Evolutionary conservation across 2,888 invertebrate genomes (phyloP), one percentile per base, ranked within the genome.

Genomic region (Invenusta paracnida): DNA sequence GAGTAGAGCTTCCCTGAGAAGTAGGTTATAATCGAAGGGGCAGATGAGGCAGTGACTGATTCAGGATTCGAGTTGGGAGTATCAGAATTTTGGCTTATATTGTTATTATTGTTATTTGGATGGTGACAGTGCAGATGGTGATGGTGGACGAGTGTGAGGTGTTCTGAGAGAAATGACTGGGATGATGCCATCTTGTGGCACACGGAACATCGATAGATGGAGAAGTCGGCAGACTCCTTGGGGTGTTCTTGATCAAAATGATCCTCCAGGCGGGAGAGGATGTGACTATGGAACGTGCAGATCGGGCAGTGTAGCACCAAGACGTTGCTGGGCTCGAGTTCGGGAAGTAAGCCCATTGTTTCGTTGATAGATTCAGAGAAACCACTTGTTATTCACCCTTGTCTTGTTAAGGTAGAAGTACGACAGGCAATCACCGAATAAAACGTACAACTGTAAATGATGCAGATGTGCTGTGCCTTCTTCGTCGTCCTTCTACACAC

Each of bases 181-280:
- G 67, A 84, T 28, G 84, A 84, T 17, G 84, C 84, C 25, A 84
- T 67, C 48, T 84, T 84, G 67, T 84, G 84, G 29, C 84, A 84
- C 25, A 84, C 67, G 17, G 84, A 66, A 29, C 84, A 84, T 1
- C 84, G 84, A 29, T 84, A 84, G 25, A 84, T 84, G 25, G 73
- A 67, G 73, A 67, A 84, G 73, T 84, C 84, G 67, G 73, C 67
- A 28, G 73, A 67, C 30, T 84, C 67, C 27, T 84, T 67, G 27
- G 84, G 84, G 73, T 84, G 84, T 17, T 67, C 84, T 29, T 84
- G 67, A 29, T 84, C 84, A 67, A 84, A 84, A 29, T 84, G 84
- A 67, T 84, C 84, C 48, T 84, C 84, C 29, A 84, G 66, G 1
- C 67, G 30, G 67, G 66, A 67, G 27, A 84, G 73, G 17, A 84